phyloP scores from a whole-genome alignment of 1,140 invertebrate species.

The Drosophila kikkawai region DNA sequence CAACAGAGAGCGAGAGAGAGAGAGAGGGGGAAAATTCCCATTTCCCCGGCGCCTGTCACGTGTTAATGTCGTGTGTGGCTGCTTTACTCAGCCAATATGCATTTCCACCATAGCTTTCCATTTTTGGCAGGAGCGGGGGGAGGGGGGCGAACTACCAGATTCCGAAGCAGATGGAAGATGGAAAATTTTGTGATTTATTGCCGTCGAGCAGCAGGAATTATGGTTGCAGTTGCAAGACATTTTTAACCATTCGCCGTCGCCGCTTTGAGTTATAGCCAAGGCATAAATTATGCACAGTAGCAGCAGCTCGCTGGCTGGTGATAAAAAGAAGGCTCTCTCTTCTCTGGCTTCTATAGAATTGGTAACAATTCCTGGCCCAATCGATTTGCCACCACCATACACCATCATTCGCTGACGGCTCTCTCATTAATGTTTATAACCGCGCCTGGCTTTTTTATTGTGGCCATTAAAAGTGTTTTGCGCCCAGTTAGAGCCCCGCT shows the following conservation, averaged over 20 bases:
- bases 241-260: constrained; percentile 46
- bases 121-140: not conserved
- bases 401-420: not conserved
- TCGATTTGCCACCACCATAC: constrained; percentile 18
- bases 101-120: constrained; percentile 1
- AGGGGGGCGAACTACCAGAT: not conserved
- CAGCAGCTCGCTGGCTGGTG: constrained; percentile 4
- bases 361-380: constrained; percentile 4
- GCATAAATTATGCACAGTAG: constrained; percentile 44
- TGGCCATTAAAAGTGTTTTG: constrained; percentile 32
- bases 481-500: constrained; percentile 16
- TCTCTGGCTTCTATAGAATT: not conserved
- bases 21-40: constrained; percentile 6
- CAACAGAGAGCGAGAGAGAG: not conserved
- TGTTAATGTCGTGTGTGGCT: constrained; percentile 36
- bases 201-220: constrained; percentile 43
- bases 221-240: constrained; percentile 51
- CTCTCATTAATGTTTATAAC: constrained; percentile 37
- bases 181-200: constrained; percentile 57
- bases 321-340: constrained; percentile 2
- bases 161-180: constrained; percentile 47
- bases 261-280: constrained; percentile 40
- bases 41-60: constrained; percentile 42
- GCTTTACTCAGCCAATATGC: constrained; percentile 10
- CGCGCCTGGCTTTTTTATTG: constrained; percentile 31